Evolutionary conservation across 2,888 invertebrate species (phyloP).

Genomic region (Mesoligia furuncula): DNA sequence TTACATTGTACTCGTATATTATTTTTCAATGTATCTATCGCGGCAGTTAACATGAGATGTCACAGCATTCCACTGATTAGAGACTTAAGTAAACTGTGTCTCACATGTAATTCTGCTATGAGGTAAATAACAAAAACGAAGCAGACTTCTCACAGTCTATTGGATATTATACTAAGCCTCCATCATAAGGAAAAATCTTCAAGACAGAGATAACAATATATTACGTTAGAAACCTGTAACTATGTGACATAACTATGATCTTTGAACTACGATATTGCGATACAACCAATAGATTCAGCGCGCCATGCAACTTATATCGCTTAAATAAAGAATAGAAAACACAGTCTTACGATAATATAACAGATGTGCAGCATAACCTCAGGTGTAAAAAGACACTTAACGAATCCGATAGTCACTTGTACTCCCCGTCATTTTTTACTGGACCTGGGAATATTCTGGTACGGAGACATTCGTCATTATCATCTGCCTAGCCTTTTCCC

Average conservation of each 20-base stretch:
- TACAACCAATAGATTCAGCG: not conserved
- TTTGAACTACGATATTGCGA: constrained; percentile 12
- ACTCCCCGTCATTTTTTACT: no score
- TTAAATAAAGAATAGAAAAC: not conserved
- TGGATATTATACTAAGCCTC: not conserved
- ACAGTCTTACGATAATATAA: not conserved
- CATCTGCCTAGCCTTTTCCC: no score
- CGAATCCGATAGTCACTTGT: not conserved
- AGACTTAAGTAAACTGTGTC: not conserved
- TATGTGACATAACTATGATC: constrained; percentile 13
- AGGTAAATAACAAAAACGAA: not conserved
- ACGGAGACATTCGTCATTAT: no score
- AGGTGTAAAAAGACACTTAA: not conserved
- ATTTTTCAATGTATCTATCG: no score
- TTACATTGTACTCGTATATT: no score
- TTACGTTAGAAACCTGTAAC: not conserved
- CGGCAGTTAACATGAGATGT: not conserved
- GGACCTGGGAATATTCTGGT: no score
- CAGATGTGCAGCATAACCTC: not conserved
- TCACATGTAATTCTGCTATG: not conserved
- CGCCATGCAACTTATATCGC: not conserved
- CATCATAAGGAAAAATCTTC: not conserved
- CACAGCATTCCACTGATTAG: not conserved
- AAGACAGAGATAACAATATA: not conserved
- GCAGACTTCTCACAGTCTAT: not conserved